Base-by-base conservation (phyloP, 1,140 invertebrate genomes). In the Ridgeia piscesae region DNA sequence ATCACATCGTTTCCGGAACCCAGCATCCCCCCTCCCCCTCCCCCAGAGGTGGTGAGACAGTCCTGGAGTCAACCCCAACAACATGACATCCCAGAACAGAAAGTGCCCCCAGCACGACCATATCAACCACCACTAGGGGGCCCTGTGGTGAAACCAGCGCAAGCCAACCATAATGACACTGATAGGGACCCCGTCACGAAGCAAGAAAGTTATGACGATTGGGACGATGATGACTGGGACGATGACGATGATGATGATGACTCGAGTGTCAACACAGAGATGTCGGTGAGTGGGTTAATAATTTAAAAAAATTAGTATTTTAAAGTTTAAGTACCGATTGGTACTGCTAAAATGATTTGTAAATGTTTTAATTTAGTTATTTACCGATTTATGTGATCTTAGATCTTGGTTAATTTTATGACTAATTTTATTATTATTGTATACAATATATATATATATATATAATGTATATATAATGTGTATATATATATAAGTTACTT, bases 161-260 rank as follows among this genome's bases (percentile, higher is more conserved):
- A 34, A 34, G 33, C 89, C 17, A 90, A 90, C 35, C 89, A 90
- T 90, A 35, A 35, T 90, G 21, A 90, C 33, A 35, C 21, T 90
- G 21, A 90, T 33, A 35, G 33, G 34, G 89, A 35, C 89, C 9
- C 11, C 0, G 4, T 35, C 6, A 34, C 35, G n/a, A 91, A 91
- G 21, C 95, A 94, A 92, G 95, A 95, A 92, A 95, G 95, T 94
- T 96, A 96, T 35, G 97, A 97, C 94, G 97, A 97, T 93, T 97
- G 97, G 97, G 98, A 98, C 93, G 98, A 98, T 95, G 98, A 98
- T 92, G 98, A 98, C 98, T 98, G 98, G 93, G 98, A 98, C 95
- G 98, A 98, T 95, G 98, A 98, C 94, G 98, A 98, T 95, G 97
- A 97, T 58, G 95, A 95, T n/a, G 94, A 95, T 17, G 77, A 33